Conservation (phyloP, 2,888 invertebrate species). For the Scaptodrosophila latifasciaeformis region DNA sequence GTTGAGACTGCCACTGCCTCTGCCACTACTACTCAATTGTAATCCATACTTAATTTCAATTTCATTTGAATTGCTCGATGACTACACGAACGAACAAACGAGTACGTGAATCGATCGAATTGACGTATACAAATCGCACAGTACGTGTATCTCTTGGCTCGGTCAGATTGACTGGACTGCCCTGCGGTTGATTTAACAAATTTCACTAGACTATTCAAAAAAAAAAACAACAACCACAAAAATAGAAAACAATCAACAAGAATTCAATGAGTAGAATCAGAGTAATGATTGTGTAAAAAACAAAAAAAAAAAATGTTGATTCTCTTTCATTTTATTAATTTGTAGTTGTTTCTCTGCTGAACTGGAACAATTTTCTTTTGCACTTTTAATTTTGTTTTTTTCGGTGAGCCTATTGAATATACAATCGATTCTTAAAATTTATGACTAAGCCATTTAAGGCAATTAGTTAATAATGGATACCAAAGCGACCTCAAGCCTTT, state of each 20-base stretch:
- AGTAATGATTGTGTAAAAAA: slow-evolving; percentile 56
- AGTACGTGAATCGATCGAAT: no score
- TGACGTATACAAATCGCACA: slow-evolving; percentile 7
- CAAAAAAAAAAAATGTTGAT: no score
- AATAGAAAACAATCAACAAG: slow-evolving; percentile 18
- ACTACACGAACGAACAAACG: no score
- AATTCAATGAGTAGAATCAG: slow-evolving; percentile 50
- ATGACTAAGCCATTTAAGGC: slow-evolving; percentile 37
- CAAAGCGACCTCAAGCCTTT: neutral
- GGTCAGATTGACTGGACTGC: neutral
- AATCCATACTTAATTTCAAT: slow-evolving; percentile 59
- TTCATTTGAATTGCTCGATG: slow-evolving; percentile 37
- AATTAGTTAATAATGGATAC: slow-evolving; percentile 35
- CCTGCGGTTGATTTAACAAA: slow-evolving; percentile 17
- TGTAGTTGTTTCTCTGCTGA: slow-evolving; percentile 40
- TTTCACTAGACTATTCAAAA: slow-evolving; percentile 26
- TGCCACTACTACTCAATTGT: slow-evolving; percentile 41
- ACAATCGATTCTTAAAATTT: slow-evolving; percentile 11
- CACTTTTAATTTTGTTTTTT: slow-evolving; percentile 27
- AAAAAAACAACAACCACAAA: slow-evolving; percentile 6
- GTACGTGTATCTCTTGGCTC: slow-evolving; percentile 5
- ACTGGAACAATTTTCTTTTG: slow-evolving; percentile 50
- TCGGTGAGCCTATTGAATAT: no score
- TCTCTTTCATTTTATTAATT: no score
- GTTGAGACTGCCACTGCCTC: neutral